Conservation (phyloP, 2,113 vertebrate species). For the Raphicerus campestris region DNA sequence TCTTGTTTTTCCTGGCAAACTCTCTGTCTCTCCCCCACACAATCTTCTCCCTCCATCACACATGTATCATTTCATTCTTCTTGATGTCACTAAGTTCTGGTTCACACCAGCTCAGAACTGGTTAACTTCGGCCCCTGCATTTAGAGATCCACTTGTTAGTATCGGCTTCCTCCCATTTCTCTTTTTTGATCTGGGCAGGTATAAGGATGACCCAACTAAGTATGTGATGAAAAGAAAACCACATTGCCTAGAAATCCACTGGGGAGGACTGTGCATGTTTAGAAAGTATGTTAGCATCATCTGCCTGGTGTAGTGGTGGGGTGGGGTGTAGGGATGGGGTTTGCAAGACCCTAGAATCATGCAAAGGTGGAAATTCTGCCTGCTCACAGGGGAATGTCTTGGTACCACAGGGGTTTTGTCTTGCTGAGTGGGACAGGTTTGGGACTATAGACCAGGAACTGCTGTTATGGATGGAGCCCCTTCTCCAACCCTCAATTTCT, state of each 20-base stretch:
- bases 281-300: not conserved
- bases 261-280: not conserved
- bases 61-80: not conserved
- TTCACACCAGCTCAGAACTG: not conserved
- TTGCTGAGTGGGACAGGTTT: not conserved
- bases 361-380: not conserved
- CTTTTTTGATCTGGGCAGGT: not conserved
- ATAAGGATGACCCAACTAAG: not conserved
- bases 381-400: not conserved
- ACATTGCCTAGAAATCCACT: not conserved
- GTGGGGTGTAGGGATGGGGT: too few relatives aligned
- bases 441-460: not conserved
- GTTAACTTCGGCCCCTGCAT: not conserved
- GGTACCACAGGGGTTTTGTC: not conserved
- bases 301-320: not conserved
- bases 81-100: not conserved
- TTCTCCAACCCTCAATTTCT: not conserved
- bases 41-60: too few relatives aligned
- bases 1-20: not conserved
- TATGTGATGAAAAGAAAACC: not conserved
- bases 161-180: not conserved
- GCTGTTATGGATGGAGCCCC: not conserved
- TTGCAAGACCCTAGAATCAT: not conserved
- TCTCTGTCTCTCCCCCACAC: not conserved
- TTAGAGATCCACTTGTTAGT: not conserved